Conservation (phyloP, 2,888 invertebrate genomes). For the Phrixothrix hirtus region DNA sequence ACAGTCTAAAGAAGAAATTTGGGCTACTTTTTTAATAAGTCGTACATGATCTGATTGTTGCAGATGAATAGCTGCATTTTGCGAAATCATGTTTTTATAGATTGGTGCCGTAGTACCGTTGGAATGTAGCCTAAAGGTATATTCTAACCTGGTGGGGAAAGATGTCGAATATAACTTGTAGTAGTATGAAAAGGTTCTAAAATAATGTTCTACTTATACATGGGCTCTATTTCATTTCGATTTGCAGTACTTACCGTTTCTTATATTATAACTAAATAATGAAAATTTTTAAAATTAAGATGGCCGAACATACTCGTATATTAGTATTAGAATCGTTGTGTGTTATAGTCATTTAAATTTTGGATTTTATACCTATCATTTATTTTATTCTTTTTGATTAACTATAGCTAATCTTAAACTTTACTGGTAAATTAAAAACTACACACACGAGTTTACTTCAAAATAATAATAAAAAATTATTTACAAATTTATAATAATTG, state of each 20-base stretch:
- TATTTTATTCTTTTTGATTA: too few relatives aligned
- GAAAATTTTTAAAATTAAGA: too few relatives aligned
- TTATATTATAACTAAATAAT: background rate
- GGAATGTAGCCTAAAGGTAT: slow-evolving; percentile 47
- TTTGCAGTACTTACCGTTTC: background rate
- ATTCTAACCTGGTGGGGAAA: slow-evolving; percentile 48
- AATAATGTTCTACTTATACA: slow-evolving; percentile 1
- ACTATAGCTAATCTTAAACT: too few relatives aligned
- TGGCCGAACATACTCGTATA: too few relatives aligned
- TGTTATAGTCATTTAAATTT: too few relatives aligned
- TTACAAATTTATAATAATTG: too few relatives aligned
- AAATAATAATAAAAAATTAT: too few relatives aligned
- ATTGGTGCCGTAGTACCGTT: slow-evolving; percentile 62
- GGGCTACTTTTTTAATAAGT: slow-evolving; percentile 16
- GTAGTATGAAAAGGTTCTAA: background rate
- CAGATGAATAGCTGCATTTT: slow-evolving; percentile 31
- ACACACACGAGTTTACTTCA: too few relatives aligned
- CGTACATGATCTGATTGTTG: slow-evolving; percentile 5
- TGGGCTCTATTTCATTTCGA: background rate
- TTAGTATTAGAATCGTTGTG: too few relatives aligned
- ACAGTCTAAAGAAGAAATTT: too few relatives aligned
- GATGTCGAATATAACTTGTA: slow-evolving; percentile 33
- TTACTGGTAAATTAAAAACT: too few relatives aligned
- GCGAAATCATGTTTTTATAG: slow-evolving; percentile 35
- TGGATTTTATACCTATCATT: too few relatives aligned